Evolutionary conservation across 2,797 vertebrate species (phyloP).

Genomic region (Sebastes paucispinis): DNA sequence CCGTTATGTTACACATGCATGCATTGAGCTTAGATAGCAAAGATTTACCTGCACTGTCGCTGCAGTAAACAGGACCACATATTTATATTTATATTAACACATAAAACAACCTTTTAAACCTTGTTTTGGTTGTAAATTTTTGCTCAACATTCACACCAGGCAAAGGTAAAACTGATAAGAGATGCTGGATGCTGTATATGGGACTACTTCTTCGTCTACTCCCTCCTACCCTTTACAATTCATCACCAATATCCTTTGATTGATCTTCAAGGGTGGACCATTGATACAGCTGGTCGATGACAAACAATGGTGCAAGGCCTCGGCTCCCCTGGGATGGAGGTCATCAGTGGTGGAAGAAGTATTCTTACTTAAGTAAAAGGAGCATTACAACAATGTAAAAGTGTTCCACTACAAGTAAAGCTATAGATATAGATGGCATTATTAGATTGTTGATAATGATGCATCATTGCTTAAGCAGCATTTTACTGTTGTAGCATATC

Average conservation of each 20-base stretch:
- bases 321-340: constrained; percentile 10
- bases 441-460: neutral
- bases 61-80: neutral
- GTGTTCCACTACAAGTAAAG: neutral
- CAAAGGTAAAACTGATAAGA: neutral
- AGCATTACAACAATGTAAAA: neutral
- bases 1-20: constrained; percentile 1
- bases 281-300: constrained; percentile 15
- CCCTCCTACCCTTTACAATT: neutral
- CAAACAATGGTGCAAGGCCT: constrained; percentile 13
- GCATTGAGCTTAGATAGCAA: neutral
- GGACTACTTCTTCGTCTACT: neutral
- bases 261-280: constrained; percentile 10
- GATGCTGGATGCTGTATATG: neutral
- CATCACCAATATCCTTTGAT: neutral
- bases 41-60: neutral
- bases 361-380: neutral
- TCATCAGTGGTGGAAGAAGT: neutral
- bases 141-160: neutral
- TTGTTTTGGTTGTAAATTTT: neutral
- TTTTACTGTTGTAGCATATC: neutral
- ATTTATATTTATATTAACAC: neutral
- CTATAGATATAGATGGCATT: neutral
- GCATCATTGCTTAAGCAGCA: neutral
- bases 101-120: neutral